Evolutionary conservation across 1,140 invertebrate species (phyloP), one percentile per base, ranked within the genome.

Genomic region (Hirudo medicinalis): DNA sequence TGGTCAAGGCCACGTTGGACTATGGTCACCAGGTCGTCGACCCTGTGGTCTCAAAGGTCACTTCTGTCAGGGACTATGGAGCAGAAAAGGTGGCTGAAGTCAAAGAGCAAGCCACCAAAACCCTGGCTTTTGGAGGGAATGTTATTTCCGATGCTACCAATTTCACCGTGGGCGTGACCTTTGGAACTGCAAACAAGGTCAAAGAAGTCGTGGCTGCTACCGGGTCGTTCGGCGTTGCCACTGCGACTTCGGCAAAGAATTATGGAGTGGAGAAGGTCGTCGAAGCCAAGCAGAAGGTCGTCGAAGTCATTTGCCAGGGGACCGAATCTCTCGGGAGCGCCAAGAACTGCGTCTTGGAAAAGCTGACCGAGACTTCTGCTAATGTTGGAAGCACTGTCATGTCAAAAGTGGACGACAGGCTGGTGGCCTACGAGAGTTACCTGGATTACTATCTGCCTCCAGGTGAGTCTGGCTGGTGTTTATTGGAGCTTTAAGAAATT

Each of bases 381-480:
- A 9, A 11, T 15, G 22, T 63, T 11, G 57, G 57, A 22, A 63
- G 17, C 8, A 11, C 29, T 6, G 57, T 63, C 22, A 20, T 11
- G 57, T 63, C 57, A 11, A 63, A 32, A 11, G 57, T 63, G 11
- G 57, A 63, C 57, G 22, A 25, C 22, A 32, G 20, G 29, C 29
- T 63, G 57, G 57, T 25, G 3, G 29, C 22, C 9, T 22, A 22
- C 15, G 57, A 63, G 22, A 25, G 22, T 13, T 63, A 63, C 57
- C 57, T 63, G 57, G 57, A 63, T 63, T 63, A 63, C 57, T 63
- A 63, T 20, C 17, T 22, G 22, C 57, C 57, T 32, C 57, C 57
- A 25, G 57, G 57, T 63, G 11, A 63, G 32, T 36, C 32, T 3
- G 32, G 29, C 4, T 63, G 57, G 8, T 63, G 57, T 15, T 13